Base-by-base conservation (phyloP, 1,140 invertebrate genomes). In the Drosophila hydei region DNA sequence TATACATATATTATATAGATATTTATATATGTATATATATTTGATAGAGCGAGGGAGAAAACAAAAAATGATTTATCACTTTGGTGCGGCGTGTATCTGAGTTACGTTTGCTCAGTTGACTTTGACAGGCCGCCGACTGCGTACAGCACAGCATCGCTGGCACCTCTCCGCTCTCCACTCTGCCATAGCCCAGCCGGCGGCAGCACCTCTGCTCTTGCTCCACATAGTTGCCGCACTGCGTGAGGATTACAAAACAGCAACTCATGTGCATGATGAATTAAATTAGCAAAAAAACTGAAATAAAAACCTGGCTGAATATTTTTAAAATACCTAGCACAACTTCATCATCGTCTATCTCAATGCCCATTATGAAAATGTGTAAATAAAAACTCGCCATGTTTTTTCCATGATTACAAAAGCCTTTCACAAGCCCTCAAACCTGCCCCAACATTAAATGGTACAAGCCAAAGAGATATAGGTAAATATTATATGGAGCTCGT, bases 241-340 rank as follows among this genome's bases (percentile, higher is more conserved):
- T 71, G 74, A 74, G 81, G 80, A 81, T 85, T 85, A 87, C 81
- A 85, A 85, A 85, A 87, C 62, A 81, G 81, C 81, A 85, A 85
- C 81, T 85, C 81, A 85, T 85, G 81, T 87, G 81, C 83, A 85
- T 85, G 81, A 87, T 85, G 81, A 81, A 85, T 85, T 85, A 87
- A 85, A 87, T 85, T 85, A 81, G 81, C 81, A 81, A 73, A 72
- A 67, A 54, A 27, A 14, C 36, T 47, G 52, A 48, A 76, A 79
- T 9, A 42, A 60, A 61, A 68, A 50, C 3, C 14, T 45, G 16
- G 3, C 51, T 21, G 23, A 9, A 61, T 51, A 18, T 50, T 33
- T 33, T 45, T 43, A 62, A 62, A 42, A 68, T 33, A 45, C 18
- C 73, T 59, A 55, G 42, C 68, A 42, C 54, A 69, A 21, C 12